These are phyloP conservation scores for Crotalus helleri DNA, from an alignment of 2,113 vertebrate species.

Conservation along the genomic window DNA sequence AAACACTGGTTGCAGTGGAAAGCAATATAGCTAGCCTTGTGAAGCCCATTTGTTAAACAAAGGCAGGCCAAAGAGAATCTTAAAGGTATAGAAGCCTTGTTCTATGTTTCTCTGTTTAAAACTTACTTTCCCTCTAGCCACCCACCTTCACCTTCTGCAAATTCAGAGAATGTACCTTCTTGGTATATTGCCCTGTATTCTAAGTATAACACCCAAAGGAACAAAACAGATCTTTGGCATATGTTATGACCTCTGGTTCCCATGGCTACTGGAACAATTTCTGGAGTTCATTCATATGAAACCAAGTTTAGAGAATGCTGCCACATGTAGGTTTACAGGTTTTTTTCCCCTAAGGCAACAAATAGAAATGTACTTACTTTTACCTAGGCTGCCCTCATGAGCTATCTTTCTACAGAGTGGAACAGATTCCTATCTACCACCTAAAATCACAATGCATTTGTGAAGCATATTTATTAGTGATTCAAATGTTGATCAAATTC, in stretches of 20 bases:
- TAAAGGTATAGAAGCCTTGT: background rate
- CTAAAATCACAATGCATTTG: background rate
- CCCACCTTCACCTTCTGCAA: background rate
- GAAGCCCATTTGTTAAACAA: background rate
- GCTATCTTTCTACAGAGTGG: background rate
- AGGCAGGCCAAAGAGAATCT: background rate
- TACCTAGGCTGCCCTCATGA: background rate
- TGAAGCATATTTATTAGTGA: background rate
- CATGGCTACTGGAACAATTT: constrained; percentile 4
- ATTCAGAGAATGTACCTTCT: background rate
- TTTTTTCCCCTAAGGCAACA: background rate
- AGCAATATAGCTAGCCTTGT: background rate
- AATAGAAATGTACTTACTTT: background rate
- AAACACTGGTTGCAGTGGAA: background rate
- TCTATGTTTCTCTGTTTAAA: background rate
- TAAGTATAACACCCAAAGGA: background rate
- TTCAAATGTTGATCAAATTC: background rate
- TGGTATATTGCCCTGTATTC: background rate
- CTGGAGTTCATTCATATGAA: background rate
- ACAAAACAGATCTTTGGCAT: background rate
- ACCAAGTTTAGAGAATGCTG: background rate
- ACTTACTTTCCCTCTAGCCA: background rate
- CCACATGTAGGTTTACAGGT: background rate
- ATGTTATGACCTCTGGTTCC: background rate
- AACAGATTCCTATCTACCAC: background rate